A percentile compares a stretch with the other conserved stretches of the same genome.
Conservation (phyloP, 2,113 vertebrate genomes). For the Oxyruncus cristatus region DNA sequence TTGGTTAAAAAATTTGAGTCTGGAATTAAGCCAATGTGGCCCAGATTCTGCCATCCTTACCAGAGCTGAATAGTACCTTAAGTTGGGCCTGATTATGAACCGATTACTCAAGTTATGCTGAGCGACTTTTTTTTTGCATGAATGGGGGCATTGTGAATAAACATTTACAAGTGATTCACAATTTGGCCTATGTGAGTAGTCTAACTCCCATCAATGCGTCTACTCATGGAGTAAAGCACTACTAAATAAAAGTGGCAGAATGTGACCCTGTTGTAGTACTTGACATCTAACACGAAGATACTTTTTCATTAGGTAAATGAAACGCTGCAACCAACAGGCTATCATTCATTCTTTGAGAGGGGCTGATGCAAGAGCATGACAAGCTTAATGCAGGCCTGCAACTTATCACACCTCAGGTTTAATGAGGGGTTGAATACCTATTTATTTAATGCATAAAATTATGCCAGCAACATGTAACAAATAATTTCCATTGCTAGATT, state of each 20-base stretch:
- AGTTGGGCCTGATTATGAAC: conserved; percentile 40
- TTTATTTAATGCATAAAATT: conserved; percentile 20
- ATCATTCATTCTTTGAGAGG: conserved; percentile 36
- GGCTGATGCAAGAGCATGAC: conserved; percentile 54
- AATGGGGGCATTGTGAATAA: conserved; percentile 61
- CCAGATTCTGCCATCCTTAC: conserved; percentile 36
- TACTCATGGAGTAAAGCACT: conserved; percentile 46
- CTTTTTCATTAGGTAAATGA: conserved; percentile 52
- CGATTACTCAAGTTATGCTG: conserved; percentile 40
- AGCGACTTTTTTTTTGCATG: neutral
- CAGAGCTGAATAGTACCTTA: conserved; percentile 26
- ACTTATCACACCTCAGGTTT: conserved; percentile 57
- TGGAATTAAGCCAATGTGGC: neutral
- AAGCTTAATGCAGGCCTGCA: conserved; percentile 60
- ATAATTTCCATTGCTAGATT: neutral
- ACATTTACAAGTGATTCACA: conserved; percentile 59
- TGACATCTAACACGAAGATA: conserved; percentile 58
- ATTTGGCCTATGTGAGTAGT: conserved; percentile 29
- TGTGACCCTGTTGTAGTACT: conserved; percentile 62
- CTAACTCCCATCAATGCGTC: neutral
- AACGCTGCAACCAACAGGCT: neutral
- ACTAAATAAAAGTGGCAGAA: conserved; percentile 57
- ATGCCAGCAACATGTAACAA: neutral
- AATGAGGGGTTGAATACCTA: conserved; percentile 46
- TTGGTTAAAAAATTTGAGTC: neutral